Conservation (phyloP, 2,797 vertebrate genomes). For the Lepidocolaptes lacrymiger region DNA sequence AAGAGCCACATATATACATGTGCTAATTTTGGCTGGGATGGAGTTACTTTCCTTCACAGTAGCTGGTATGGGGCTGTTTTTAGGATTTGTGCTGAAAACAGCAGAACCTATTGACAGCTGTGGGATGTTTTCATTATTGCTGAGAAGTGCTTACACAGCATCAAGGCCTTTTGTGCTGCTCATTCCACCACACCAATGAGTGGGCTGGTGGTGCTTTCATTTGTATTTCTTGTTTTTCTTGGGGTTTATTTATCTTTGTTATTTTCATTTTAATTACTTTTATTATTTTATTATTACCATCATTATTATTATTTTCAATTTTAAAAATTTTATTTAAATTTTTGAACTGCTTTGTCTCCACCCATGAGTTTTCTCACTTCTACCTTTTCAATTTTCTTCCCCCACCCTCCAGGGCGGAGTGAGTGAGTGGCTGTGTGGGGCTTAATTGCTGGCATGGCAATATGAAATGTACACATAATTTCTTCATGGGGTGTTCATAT, state of each 20-base stretch:
- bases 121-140: rapidly evolving
- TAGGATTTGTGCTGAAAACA: neutral
- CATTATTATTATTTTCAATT: neutral
- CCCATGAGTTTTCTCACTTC: neutral
- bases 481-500: neutral
- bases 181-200: rapidly evolving
- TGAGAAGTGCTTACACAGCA: neutral
- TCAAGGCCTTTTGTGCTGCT: neutral
- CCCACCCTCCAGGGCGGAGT: neutral
- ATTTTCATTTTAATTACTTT: neutral
- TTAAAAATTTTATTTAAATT: neutral
- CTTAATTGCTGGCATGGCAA: neutral
- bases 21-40: neutral
- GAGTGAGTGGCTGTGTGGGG: neutral
- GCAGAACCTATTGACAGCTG: neutral
- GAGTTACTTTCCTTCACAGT: neutral
- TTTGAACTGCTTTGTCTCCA: neutral
- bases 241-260: neutral
- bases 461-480: neutral
- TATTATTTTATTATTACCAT: neutral
- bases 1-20: neutral
- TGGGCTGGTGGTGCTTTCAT: neutral
- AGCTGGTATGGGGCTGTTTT: rapidly evolving
- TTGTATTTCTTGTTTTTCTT: neutral
- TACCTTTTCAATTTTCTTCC: neutral